A percentile compares a stretch with the other conserved stretches of the same genome.
Conservation (phyloP, 2,797 vertebrate species). For the Kryptolebias ocellatus region DNA sequence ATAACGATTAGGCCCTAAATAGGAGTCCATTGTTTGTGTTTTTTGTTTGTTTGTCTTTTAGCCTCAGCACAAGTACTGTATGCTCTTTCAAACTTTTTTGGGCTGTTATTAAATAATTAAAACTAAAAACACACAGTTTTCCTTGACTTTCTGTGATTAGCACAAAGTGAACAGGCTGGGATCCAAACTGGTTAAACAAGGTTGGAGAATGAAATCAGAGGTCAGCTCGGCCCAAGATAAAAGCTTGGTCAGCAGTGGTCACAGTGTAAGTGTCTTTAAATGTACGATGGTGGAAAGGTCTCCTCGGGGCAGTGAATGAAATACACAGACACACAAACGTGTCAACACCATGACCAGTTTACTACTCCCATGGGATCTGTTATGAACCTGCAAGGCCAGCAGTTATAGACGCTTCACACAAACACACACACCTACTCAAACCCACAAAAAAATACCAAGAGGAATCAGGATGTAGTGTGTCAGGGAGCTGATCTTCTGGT, state of each 20-base stretch:
- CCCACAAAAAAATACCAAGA: slow-evolving; percentile 15
- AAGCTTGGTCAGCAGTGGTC: slow-evolving; percentile 65
- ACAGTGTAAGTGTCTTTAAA: slow-evolving; percentile 66
- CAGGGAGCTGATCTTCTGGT: background rate
- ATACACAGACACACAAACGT: slow-evolving; percentile 44
- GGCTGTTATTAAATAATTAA: background rate
- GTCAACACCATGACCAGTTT: slow-evolving; percentile 63
- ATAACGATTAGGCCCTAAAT: no score
- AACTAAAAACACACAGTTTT: background rate
- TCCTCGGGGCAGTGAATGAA: slow-evolving; percentile 69
- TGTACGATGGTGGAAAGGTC: slow-evolving; percentile 55
- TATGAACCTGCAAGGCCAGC: slow-evolving; percentile 75
- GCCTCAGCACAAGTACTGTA: background rate
- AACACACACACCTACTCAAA: slow-evolving; percentile 25
- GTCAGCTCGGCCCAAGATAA: slow-evolving; percentile 30
- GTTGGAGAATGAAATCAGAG: slow-evolving; percentile 10
- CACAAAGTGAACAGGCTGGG: background rate
- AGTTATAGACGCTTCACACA: slow-evolving; percentile 59
- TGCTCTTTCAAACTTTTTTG: background rate
- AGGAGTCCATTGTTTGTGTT: background rate
- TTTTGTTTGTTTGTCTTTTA: background rate
- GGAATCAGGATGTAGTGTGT: slow-evolving; percentile 10
- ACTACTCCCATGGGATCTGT: slow-evolving; percentile 63
- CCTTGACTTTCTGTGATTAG: slow-evolving; percentile 4
- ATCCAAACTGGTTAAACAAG: slow-evolving; percentile 4